A percentile compares a stretch with the other conserved stretches of the same genome.
Conservation (phyloP, 2,113 vertebrate species). For the Malurus elegans region DNA sequence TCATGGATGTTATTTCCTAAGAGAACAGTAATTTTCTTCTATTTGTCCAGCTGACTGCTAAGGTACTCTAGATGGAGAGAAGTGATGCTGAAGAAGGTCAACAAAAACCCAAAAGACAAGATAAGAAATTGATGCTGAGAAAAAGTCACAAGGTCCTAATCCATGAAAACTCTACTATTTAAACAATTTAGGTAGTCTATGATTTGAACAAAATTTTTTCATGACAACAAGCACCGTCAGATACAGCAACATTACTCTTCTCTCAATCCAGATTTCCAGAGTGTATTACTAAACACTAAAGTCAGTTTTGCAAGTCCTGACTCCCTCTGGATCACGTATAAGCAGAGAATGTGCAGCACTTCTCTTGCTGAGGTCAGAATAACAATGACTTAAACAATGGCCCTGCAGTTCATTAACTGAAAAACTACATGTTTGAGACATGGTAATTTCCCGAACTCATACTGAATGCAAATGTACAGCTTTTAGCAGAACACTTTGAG, state of each 20-base stretch:
- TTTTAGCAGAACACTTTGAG: neutral
- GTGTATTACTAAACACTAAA: neutral
- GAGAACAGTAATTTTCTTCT: neutral
- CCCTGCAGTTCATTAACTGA: neutral
- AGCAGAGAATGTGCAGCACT: neutral
- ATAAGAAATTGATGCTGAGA: neutral
- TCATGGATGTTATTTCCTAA: neutral
- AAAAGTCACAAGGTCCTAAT: neutral
- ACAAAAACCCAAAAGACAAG: neutral
- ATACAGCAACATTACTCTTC: neutral
- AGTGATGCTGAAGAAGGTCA: neutral
- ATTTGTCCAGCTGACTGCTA: neutral
- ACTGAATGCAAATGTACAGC: neutral
- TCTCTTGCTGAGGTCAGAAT: neutral
- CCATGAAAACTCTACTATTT: neutral
- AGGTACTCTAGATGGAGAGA: neutral
- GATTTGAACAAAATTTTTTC: neutral
- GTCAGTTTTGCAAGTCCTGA: neutral
- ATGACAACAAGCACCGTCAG: neutral
- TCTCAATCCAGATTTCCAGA: neutral
- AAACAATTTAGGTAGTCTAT: neutral
- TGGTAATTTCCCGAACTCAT: neutral
- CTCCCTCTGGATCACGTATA: neutral
- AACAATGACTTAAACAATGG: neutral
- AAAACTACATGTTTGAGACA: neutral